Evolutionary conservation across 1,140 invertebrate genomes (phyloP), one percentile per base, ranked within the genome.

Genomic region (Sipha flava): DNA sequence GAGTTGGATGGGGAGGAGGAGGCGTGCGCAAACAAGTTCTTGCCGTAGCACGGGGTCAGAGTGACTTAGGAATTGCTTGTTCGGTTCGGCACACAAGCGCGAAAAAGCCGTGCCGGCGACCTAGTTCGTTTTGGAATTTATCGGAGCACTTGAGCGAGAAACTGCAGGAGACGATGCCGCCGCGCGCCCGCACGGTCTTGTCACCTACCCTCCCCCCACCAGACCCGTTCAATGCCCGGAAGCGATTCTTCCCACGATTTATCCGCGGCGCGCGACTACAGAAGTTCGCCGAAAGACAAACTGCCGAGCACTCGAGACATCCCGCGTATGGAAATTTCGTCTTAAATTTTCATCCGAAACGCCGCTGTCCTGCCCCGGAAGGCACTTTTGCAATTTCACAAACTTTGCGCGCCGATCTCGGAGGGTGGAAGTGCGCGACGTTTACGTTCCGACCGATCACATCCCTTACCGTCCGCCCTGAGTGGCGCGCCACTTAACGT

Each of bases 41-140:
- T n/a, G n/a, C n/a, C n/a, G n/a, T n/a, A n/a, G n/a, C n/a, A n/a
- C n/a, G n/a, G n/a, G n/a, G n/a, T n/a, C n/a, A n/a, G n/a, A n/a
- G n/a, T n/a, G n/a, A n/a, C n/a, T n/a, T n/a, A n/a, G n/a, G n/a
- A n/a, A n/a, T n/a, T n/a, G n/a, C n/a, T n/a, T 23, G 9, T 43
- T 21, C 14, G 16, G 37, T 70, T 47, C 66, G 14, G 23, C 43
- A 3, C 43, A 1, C 1, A 12, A 31, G 7, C 43, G 3, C 40
- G 18, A 43, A 29, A 37, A n/a, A n/a, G n/a, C n/a, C 40, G 6
- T 7, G 23, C 40, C 12, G 7, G 23, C 26, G 68, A 72, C 68
- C 68, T 37, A 49, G 68, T 72, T 72, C 49, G 16, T 72, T 47
- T 72, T 18, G 26, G 68, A 72, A 72, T 72, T 72, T 72, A 72